phyloP scores from a whole-genome alignment of 2,888 invertebrate species.

The Lithophane leautieri region DNA sequence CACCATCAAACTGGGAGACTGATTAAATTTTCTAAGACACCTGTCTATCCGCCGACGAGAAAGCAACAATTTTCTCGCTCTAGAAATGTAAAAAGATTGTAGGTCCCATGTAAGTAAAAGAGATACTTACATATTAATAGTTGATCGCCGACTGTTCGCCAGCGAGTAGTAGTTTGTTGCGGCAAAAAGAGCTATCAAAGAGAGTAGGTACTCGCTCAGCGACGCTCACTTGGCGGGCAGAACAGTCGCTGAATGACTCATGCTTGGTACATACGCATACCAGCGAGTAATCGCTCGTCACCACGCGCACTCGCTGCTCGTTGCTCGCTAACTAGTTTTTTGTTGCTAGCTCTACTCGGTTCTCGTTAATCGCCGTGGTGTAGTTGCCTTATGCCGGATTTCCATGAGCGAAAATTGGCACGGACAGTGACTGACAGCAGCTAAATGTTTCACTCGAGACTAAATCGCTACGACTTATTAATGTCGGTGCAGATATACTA shows the following conservation, averaged over 20 bases:
- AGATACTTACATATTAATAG: neutral
- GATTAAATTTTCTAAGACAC: slow-evolving; percentile 24
- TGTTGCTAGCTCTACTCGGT: neutral
- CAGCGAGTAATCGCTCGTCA: neutral
- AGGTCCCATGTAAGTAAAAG: neutral
- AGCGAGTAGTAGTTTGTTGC: neutral
- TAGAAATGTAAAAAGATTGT: neutral
- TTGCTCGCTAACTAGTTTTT: neutral
- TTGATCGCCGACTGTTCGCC: neutral
- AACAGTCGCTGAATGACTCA: neutral
- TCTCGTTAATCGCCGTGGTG: neutral
- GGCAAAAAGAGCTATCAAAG: neutral
- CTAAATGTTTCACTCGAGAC: slow-evolving; percentile 15
- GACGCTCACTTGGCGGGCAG: neutral
- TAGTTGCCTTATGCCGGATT: neutral
- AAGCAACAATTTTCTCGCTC: neutral
- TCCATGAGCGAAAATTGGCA: slow-evolving; percentile 16
- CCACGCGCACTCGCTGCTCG: neutral
- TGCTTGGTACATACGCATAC: neutral
- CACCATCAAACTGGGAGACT: slow-evolving; percentile 18
- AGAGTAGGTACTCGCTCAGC: neutral
- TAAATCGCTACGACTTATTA: slow-evolving; percentile 12
- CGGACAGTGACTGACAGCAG: neutral
- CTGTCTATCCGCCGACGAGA: neutral
- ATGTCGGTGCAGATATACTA: slow-evolving; percentile 3